Evolutionary conservation across 35 echinoderm and acorn worm species (phyloP).

Genomic region (Eucidaris tribuloides): DNA sequence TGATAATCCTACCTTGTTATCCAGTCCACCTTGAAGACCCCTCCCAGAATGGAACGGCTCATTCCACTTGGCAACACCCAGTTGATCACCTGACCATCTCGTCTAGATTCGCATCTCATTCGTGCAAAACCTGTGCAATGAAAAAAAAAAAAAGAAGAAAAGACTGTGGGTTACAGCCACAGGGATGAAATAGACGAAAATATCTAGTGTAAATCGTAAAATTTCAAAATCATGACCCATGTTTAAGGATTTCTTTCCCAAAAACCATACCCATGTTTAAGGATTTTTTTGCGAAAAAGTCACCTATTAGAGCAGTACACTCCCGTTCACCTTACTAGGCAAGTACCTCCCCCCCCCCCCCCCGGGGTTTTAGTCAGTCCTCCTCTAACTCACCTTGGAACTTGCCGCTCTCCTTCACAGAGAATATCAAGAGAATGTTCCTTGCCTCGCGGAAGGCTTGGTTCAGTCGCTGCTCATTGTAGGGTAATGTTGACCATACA

Average conservation of each 20-base stretch:
- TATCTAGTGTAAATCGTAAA: too few species aligned
- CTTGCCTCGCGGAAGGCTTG: conserved; percentile 80
- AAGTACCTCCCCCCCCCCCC: too few species aligned
- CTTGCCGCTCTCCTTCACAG: conserved; percentile 97
- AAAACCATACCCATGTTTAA: too few species aligned
- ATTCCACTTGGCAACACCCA: conserved; percentile 95
- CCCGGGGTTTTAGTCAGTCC: too few species aligned
- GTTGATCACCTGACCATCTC: conserved; percentile 83
- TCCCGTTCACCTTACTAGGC: too few species aligned
- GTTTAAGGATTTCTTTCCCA: too few species aligned
- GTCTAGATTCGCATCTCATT: conserved; percentile 63
- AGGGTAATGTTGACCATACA: conserved; percentile 97
- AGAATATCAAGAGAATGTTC: conserved; percentile 86
- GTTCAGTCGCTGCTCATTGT: conserved; percentile 88
- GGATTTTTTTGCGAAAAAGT: too few species aligned
- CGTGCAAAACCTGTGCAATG: conserved; percentile 74
- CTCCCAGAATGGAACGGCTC: conserved; percentile 77
- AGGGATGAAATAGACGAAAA: too few species aligned
- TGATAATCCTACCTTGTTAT: conserved; percentile 83
- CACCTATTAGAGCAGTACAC: too few species aligned
- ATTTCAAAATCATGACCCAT: too few species aligned
- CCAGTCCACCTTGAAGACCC: conserved; percentile 93
- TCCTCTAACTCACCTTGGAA: conserved; percentile 97
- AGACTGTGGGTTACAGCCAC: too few species aligned
- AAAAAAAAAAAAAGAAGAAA: background rate